phyloP scores from a whole-genome alignment of 2,113 vertebrate species.

The Petroica traversi region DNA sequence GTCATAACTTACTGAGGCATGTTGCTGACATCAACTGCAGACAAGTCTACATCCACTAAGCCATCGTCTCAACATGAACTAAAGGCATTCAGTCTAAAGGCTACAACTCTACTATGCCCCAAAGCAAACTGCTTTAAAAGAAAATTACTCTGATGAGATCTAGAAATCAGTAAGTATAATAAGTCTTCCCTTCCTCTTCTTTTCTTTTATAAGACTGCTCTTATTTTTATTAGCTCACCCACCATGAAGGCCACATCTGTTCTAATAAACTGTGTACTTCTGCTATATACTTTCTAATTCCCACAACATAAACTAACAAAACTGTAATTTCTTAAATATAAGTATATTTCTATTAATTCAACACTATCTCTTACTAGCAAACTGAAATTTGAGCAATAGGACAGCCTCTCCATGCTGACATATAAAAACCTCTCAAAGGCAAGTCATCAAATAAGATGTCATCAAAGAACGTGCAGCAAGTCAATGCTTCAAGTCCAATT shows the following conservation, averaged over 20 bases:
- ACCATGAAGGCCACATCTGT: not conserved
- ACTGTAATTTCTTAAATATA: not conserved
- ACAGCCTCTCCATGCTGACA: not conserved
- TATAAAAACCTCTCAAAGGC: not conserved
- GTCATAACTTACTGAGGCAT: not conserved
- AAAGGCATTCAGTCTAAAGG: not conserved
- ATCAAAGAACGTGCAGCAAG: not conserved
- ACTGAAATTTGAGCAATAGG: not conserved
- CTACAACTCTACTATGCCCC: not conserved
- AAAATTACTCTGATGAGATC: not conserved
- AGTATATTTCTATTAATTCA: not conserved
- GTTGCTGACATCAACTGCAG: not conserved
- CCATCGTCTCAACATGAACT: not conserved
- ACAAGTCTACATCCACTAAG: not conserved
- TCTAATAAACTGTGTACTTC: not conserved
- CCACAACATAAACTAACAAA: not conserved
- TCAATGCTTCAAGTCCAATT: not conserved
- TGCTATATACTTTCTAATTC: not conserved
- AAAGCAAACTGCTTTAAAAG: not conserved
- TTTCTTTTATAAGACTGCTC: not conserved
- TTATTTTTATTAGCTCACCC: not conserved
- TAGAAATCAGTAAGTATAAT: not conserved
- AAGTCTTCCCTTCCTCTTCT: not conserved
- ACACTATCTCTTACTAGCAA: not conserved
- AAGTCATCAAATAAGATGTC: not conserved